Conservation (phyloP, 23 tunicate genomes). For the Halocynthia aurantium region DNA sequence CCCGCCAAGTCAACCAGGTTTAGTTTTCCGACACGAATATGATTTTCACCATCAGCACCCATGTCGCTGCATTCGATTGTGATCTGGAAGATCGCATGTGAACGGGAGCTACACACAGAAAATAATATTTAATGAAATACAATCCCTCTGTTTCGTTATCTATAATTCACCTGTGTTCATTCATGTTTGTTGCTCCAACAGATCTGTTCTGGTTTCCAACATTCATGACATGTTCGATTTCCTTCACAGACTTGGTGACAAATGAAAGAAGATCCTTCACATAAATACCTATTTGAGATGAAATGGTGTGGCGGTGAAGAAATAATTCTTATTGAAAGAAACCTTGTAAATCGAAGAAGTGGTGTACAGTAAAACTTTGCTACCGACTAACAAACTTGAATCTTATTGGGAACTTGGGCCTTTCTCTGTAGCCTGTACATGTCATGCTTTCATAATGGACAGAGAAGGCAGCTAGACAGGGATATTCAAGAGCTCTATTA, state of each 20-base stretch:
- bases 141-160: background rate
- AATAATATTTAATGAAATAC: no score
- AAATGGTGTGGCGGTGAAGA: background rate
- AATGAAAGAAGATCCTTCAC: slow-evolving; percentile 89
- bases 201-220: slow-evolving; percentile 96
- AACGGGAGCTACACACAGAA: slow-evolving; percentile 46
- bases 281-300: slow-evolving; percentile 55
- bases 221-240: slow-evolving; percentile 97
- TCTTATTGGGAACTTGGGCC: background rate
- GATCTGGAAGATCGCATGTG: slow-evolving; percentile 94
- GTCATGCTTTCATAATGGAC: background rate
- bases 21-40: slow-evolving; percentile 88
- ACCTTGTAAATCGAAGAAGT: background rate
- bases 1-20: slow-evolving; percentile 97
- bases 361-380: background rate
- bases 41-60: slow-evolving; percentile 92
- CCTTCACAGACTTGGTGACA: slow-evolving; percentile 92
- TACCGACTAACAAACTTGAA: background rate
- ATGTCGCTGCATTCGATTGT: slow-evolving; percentile 92
- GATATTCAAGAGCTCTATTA: no score
- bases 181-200: slow-evolving; percentile 98
- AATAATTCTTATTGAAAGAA: background rate
- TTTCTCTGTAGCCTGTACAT: background rate
- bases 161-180: slow-evolving; percentile 79
- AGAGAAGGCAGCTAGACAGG: no score